Base-by-base conservation (phyloP, 2,113 vertebrate genomes). In the Forbesichthys agassizii region DNA sequence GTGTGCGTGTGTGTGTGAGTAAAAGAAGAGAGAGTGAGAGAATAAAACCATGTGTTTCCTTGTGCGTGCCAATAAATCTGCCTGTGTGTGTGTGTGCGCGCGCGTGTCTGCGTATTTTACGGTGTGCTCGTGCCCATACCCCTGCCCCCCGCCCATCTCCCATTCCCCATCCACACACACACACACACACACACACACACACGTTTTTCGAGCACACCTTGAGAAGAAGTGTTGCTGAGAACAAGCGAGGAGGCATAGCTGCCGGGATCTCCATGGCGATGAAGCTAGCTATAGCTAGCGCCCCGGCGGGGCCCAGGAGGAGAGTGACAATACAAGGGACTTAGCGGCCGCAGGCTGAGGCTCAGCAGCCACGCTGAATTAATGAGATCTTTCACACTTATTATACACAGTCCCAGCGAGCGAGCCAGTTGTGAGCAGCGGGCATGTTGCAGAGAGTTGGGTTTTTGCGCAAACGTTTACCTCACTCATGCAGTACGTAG, bases 361-460 rank as follows among this genome's bases (percentile, higher is more conserved):
- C 95, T 95, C 94, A 94, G 93, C 93, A 95, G 93, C 92, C 93
- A 92, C 94, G 90, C 93, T 95, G 96, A 96, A 97, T 98, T 97
- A 96, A 97, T 98, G 95, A 96, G 95, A 96, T 96, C 96, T 96
- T 96, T 95, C 95, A 96, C 95, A 96, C 95, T 95, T 97, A 96
- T 96, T 96, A 97, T 93, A 96, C 88, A 92, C 94, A 90, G 94
- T 93, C 77, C 58, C 65, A 82, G 77, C 78, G 60, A 79, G 81
- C 77, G 48, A 61, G 75, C 49, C 73, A 51, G 61, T 18, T 8
- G 12, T n/a, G 52, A 66, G 33, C 36, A 42, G 16, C 6, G 77
- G 64, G 62, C 18, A 6, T 33, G 18, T n/a, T 5, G 10, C 27
- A 27, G 27, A 27, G 27, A 27, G 27, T 27, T 27, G 2, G 2